These are phyloP conservation scores for Cosmia pyralina DNA, from an alignment of 2,888 invertebrate genomes.

Conservation along the genomic window DNA sequence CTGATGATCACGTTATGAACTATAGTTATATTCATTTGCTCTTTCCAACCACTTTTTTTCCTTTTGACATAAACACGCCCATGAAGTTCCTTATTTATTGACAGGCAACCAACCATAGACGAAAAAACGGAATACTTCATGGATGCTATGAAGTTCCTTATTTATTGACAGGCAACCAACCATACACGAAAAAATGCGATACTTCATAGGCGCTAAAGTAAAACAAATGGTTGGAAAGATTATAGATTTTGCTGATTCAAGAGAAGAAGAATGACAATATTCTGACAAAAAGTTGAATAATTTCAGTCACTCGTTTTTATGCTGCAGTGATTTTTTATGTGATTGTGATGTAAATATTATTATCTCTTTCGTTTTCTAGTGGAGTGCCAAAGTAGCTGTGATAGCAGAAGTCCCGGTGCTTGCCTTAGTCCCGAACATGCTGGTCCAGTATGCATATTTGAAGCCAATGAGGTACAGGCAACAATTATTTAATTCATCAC, in stretches of 20 bases:
- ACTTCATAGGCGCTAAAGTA: too few species aligned
- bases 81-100: too few species aligned
- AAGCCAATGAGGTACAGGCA: constrained; percentile 92
- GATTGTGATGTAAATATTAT: background rate
- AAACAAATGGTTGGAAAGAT: too few species aligned
- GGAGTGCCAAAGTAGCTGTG: constrained; percentile 94
- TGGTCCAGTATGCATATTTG: constrained; percentile 94
- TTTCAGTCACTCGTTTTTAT: background rate
- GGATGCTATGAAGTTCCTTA: too few species aligned
- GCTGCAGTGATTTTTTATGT: background rate
- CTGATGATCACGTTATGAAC: too few species aligned
- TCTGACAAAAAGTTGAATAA: background rate
- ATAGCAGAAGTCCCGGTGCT: constrained; percentile 95
- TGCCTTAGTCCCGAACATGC: constrained; percentile 93
- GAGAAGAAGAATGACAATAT: background rate
- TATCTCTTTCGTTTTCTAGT: constrained; percentile 85
- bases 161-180: too few species aligned
- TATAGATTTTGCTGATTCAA: background rate
- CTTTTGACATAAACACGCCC: too few species aligned
- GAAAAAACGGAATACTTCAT: too few species aligned
- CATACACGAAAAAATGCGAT: too few species aligned
- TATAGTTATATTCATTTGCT: too few species aligned
- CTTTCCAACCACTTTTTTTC: too few species aligned
- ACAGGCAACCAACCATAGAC: too few species aligned
- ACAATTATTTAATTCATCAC: background rate